Conservation (phyloP, 1,140 invertebrate species). For the Euura saliciscinereae region DNA sequence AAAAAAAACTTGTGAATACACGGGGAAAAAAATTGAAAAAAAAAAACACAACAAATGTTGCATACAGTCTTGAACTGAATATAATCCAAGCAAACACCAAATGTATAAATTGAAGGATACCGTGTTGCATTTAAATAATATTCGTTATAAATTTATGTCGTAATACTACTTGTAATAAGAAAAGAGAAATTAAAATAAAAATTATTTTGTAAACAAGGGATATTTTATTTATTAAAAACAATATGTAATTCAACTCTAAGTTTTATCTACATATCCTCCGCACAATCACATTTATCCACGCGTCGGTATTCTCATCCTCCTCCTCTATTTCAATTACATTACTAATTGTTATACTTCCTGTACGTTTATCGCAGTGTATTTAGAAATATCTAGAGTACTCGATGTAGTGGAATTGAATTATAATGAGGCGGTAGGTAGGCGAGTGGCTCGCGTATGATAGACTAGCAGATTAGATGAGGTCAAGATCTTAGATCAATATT, state of each 20-base stretch:
- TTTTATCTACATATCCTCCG: neutral
- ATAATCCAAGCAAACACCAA: too few species aligned
- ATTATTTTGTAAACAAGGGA: conserved; percentile 6
- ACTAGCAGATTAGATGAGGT: neutral
- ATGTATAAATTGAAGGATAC: too few species aligned
- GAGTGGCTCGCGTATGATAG: neutral
- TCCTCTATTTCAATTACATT: too few species aligned
- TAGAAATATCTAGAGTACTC: neutral
- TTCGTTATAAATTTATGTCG: neutral
- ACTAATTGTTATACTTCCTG: neutral
- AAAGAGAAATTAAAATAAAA: neutral
- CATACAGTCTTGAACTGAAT: too few species aligned
- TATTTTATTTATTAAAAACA: conserved; percentile 8
- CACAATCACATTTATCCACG: neutral
- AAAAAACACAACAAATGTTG: too few species aligned
- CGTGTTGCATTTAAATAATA: neutral
- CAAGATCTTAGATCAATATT: neutral
- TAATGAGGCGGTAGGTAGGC: neutral
- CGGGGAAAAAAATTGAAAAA: too few species aligned
- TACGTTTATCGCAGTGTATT: neutral
- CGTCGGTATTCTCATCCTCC: too few species aligned
- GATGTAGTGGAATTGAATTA: neutral
- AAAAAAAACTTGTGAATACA: too few species aligned
- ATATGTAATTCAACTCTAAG: neutral
- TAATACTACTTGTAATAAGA: neutral